Base-by-base conservation (phyloP, 2,113 vertebrate species). In the Alethe diademata region DNA sequence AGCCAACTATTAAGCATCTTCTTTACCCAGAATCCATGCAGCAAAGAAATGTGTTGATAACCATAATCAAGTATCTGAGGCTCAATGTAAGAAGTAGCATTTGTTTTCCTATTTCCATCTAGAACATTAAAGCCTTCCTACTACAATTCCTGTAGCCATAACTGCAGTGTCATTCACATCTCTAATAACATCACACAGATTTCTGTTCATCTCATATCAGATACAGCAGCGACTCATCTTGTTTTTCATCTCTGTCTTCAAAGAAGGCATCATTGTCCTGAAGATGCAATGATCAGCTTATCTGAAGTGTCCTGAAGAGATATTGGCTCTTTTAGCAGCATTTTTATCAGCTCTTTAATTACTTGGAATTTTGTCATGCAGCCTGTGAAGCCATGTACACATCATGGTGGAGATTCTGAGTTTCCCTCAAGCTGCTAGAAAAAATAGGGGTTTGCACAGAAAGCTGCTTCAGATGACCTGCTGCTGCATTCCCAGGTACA, bases 181-280 rank as follows among this genome's bases (percentile, higher is more conserved):
- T 91, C 83, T 92, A 89, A 81, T 84, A 96, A 78, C 91, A 95
- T 91, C 69, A 2, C 71, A 78, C 54, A 87, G 65, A 84, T 91
- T 91, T 89, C 86, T 91, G 69, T 85, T 95, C 36, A 6, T 74
- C 78, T 89, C 40, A 0, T 69, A 82, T 92, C 88, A 85, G 78
- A 93, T 81, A 33, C 4, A 79, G 58, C 88, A 88, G 88, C 3
- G 0, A 61, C 79, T 93, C 91, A 84, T 96, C 62, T 86, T 87
- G 67, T 29, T 96, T 94, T 96, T 92, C 66, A 96, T 95, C 88
- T 97, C 67, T 82, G 36, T 69, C 94, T 96, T 96, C 94, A 97
- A 94, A 97, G 93, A 72, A 75, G 51, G 86, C 66, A 29, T 80
- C 83, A 95, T 92, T 97, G 92, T 95, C 93, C 82, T 60, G 73